phyloP scores from a whole-genome alignment of 2,888 invertebrate species.

The Scaptomyza parva region DNA sequence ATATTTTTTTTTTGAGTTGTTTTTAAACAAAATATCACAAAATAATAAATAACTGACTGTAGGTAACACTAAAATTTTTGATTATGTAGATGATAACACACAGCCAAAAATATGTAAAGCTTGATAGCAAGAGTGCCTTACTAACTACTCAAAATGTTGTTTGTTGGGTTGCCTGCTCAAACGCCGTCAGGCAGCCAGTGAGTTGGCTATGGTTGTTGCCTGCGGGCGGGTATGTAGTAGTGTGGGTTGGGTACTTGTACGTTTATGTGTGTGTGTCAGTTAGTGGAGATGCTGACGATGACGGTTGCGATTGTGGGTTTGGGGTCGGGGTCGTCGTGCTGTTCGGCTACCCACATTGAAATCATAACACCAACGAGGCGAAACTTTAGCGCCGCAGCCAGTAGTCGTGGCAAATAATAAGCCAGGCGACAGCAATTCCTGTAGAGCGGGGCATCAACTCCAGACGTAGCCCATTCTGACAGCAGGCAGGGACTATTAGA shows the following conservation, averaged over 20 bases:
- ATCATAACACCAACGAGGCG: conserved; percentile 80
- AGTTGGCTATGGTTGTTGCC: conserved; percentile 73
- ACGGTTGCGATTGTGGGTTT: conserved; percentile 63
- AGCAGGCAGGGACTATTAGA: conserved; percentile 76
- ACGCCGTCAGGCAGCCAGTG: conserved; percentile 65
- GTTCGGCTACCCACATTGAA: conserved; percentile 79
- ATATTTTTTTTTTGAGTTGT: too few species aligned
- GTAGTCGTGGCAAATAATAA: conserved; percentile 80
- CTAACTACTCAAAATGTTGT: conserved; percentile 28
- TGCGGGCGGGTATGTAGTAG: conserved; percentile 48
- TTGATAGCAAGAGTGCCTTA: too few species aligned
- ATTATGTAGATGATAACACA: too few species aligned
- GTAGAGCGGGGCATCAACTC: conserved; percentile 58
- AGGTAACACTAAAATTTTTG: too few species aligned
- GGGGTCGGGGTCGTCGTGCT: conserved; percentile 73
- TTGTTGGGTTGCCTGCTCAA: conserved; percentile 69
- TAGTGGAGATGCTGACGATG: conserved; percentile 73
- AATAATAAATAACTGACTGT: too few species aligned
- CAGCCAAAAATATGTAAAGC: too few species aligned
- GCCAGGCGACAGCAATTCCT: conserved; percentile 72
- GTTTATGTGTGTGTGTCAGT: conserved; percentile 21
- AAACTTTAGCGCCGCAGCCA: conserved; percentile 78
- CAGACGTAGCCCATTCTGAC: conserved; percentile 75
- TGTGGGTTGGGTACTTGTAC: conserved; percentile 15
- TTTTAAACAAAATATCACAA: too few species aligned